Base-by-base conservation (phyloP, 2,888 invertebrate genomes). In the Autographa gamma region DNA sequence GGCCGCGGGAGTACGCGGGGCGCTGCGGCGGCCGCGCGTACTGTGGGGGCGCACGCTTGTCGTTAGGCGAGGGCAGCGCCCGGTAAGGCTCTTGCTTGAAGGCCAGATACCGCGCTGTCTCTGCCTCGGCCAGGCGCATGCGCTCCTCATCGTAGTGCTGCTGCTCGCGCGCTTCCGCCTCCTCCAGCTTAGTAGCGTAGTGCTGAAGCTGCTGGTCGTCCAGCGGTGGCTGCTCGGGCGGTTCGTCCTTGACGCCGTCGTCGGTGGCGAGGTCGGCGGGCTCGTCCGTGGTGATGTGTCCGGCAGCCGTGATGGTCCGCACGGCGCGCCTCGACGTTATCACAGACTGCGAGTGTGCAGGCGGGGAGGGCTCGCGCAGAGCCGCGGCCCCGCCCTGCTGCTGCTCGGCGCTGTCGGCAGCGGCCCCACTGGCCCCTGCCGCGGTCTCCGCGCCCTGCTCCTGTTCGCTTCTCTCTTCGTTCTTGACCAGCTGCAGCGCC, bases 271-370 rank as follows among this genome's bases (percentile, higher is more conserved):
- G 83, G 67, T 90, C 88, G 6, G 79, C 73, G 13, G 73, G 71
- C 61, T 88, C 90, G 41, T 86, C 88, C 48, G 88, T 92, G 43
- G 95, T 96, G 73, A 97, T 96, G 86, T 96, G 96, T 3, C 96
- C 97, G 59, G 96, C 95, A 13, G 97, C 94, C 31, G 96, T 97
- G 84, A 97, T 97, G 41, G 96, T 97, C 63, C 97, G 93, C 63
- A 96, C 93, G 74, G 95, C 94, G 67, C 96, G 95, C 13, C 96
- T 94, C 38, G 96, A 93, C 14, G 96, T 96, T 86, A 97, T 97
- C 25, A 97, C 97, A 18, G 95, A 93, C 71, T 91, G 92, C n/a
- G 87, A 85, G 69, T 89, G 91, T 63, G 93, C 92, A 79, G 73
- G 95, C n/a, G 86, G 88, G 7, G 86, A 82, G 16, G 75, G 80